Percentiles rank a stretch among this genome's conserved stretches.
These are phyloP conservation scores for Pachyuromys duprasi DNA, from an alignment of 2,797 vertebrate species.

Conservation along the genomic window DNA sequence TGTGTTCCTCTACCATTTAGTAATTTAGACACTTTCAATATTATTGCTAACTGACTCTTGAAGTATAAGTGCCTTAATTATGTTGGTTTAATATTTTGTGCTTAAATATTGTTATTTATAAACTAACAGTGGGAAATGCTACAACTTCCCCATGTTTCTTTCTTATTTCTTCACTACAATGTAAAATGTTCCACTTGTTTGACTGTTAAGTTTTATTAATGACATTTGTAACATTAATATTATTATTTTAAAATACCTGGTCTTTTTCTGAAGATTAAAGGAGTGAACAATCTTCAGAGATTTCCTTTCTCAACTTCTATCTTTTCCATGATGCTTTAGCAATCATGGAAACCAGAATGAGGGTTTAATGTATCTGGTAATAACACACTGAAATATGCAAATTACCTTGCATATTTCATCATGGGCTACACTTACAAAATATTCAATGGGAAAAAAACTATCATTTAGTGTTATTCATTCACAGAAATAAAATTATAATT, in stretches of 20 bases:
- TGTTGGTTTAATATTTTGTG: conserved; percentile 74
- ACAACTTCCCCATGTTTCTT: conserved; percentile 69
- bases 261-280: conserved; percentile 60
- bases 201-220: conserved; percentile 69
- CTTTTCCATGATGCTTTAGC: conserved; percentile 60
- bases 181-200: conserved; percentile 54
- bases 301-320: conserved; percentile 3
- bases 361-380: conserved; percentile 1
- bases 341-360: conserved; percentile 14
- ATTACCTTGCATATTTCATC: conserved; percentile 27
- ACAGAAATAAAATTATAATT: conserved; percentile 44
- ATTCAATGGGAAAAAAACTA: neutral
- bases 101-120: conserved; percentile 79
- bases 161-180: conserved; percentile 67
- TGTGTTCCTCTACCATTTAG: conserved; percentile 77
- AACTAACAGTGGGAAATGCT: conserved; percentile 77
- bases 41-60: conserved; percentile 81
- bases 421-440: neutral
- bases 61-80: conserved; percentile 79
- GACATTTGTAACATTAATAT: conserved; percentile 54
- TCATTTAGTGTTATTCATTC: neutral
- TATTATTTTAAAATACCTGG: conserved; percentile 60
- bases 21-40: conserved; percentile 80
- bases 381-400: conserved; percentile 38
- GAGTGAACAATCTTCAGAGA: conserved; percentile 45